Evolutionary conservation across 2,797 vertebrate species (phyloP), one percentile per base, ranked within the genome.

Genomic region (Enteromius anoplus): DNA sequence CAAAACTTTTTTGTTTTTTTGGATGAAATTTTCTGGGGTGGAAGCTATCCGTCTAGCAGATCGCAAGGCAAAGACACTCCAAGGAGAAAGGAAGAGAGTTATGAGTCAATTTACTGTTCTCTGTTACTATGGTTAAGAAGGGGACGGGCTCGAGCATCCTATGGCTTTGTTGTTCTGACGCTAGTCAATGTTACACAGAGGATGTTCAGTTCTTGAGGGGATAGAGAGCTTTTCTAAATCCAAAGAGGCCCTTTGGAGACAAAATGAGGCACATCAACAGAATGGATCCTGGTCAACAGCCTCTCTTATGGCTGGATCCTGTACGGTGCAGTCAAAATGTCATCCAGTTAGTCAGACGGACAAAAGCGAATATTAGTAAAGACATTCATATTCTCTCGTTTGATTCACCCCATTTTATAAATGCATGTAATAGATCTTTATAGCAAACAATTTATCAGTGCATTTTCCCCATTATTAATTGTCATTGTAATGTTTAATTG

Each of bases 61-160:
- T 80, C 86, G 29, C n/a, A 80, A 80, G 82, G 85, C 87, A 85
- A 84, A 86, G 82, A 76, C 78, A 80, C 80, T 45, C 42, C 6
- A 23, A 66, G 73, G 49, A 81, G 68, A 40, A 47, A 40, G 45
- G 62, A 47, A 64, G 19, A 81, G 69, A 78, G 73, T 77, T 77
- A 80, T 81, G 73, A 77, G 79, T 80, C 80, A 76, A 81, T 85
- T 76, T 65, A 77, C 42, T 76, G 84, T 71, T 77, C 81, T 71
- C 29, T 14, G 86, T 85, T 87, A 82, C 83, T 82, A 85, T 85
- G 81, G 79, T 40, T 81, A 80, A 84, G 49, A 62, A 71, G 71
- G 4, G 76, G 78, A 85, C 5, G 19, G 42, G 29, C 83, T 69
- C 3, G 70, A 84, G 72, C 72, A 81, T 86, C 78, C 75, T 34